phyloP scores from a whole-genome alignment of 2,888 invertebrate species.

The Drosophila kanekoi region DNA sequence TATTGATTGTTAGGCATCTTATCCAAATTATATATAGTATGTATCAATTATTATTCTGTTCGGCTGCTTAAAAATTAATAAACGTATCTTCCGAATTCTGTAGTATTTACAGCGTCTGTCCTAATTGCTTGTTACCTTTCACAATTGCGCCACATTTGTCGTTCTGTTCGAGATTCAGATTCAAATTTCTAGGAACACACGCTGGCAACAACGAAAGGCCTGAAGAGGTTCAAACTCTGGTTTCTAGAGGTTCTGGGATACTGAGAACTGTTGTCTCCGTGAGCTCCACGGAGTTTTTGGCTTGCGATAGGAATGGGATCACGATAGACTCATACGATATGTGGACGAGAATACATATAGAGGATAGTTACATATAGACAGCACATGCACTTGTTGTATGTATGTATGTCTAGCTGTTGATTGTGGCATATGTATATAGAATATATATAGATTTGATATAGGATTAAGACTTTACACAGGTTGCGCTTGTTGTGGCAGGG shows the following conservation, averaged over 20 bases:
- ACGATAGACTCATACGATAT: constrained; percentile 9
- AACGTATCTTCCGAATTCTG: constrained; percentile 13
- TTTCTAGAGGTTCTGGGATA: constrained; percentile 24
- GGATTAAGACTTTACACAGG: constrained; percentile 59
- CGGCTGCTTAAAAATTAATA: constrained; percentile 30
- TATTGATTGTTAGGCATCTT: constrained; percentile 45
- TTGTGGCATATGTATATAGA: constrained; percentile 17
- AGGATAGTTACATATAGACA: constrained; percentile 40
- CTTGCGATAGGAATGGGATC: constrained; percentile 26
- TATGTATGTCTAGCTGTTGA: constrained; percentile 24
- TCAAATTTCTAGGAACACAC: constrained; percentile 25
- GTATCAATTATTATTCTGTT: constrained; percentile 18
- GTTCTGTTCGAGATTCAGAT: constrained; percentile 26
- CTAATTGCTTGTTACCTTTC: constrained; percentile 43
- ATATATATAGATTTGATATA: constrained; percentile 23
- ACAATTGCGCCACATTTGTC: constrained; percentile 49
- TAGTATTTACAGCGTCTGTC: constrained; percentile 43
- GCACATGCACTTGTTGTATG: constrained; percentile 60
- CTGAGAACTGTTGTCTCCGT: constrained; percentile 1
- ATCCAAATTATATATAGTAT: constrained; percentile 16
- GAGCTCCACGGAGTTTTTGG: constrained; percentile 30
- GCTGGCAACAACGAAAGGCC: constrained; percentile 65
- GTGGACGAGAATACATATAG: constrained; percentile 18
- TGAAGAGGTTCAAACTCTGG: constrained; percentile 35
- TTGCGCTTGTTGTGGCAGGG: constrained; percentile 57